A percentile compares a stretch with the other conserved stretches of the same genome.
Conservation (phyloP, 2,797 vertebrate species). For the Tenualosa ilisha region DNA sequence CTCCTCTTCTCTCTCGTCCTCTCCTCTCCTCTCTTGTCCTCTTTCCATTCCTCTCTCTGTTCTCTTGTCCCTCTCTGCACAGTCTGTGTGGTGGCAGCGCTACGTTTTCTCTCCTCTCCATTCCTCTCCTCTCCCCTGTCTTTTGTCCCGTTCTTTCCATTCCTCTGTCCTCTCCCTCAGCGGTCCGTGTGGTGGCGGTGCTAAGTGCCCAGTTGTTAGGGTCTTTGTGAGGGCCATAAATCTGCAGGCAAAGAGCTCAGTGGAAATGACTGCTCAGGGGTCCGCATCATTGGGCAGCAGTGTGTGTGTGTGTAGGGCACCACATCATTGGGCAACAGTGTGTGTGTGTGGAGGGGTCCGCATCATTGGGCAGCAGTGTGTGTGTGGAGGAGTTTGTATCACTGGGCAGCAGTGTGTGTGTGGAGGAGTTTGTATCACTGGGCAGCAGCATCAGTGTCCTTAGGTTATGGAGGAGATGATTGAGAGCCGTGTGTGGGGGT, state of each 20-base stretch:
- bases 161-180: no score
- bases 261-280: background rate
- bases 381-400: no score
- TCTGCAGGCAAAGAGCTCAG: background rate
- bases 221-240: background rate
- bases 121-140: background rate
- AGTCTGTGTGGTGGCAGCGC: no score
- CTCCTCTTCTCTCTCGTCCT: background rate
- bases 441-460: background rate
- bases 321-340: no score
- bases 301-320: no score
- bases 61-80: background rate
- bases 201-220: background rate
- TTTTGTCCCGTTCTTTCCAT: background rate
- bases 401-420: no score
- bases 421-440: background rate
- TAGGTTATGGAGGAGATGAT: no score
- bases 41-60: background rate
- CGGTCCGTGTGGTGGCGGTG: no score
- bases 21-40: background rate
- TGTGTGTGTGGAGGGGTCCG: no score
- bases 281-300: background rate
- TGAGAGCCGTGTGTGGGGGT: background rate
- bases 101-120: background rate
- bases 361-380: no score